A percentile compares a stretch with the other conserved stretches of the same genome.
These are phyloP conservation scores for Masticophis lateralis DNA, from an alignment of 2,797 vertebrate genomes.

Conservation along the genomic window DNA sequence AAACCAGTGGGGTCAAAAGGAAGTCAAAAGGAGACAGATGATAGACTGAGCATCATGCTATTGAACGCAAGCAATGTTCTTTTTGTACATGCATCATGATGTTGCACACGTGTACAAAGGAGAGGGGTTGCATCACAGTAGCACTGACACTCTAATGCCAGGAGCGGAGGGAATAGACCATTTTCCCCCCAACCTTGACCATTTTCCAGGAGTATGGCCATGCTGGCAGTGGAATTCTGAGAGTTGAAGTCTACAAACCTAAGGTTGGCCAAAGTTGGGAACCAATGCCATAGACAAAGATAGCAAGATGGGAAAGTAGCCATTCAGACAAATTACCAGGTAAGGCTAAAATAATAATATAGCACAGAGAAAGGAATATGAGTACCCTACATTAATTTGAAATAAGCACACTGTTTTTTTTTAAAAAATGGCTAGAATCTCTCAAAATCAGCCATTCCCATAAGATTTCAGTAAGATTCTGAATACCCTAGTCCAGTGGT, in stretches of 20 bases:
- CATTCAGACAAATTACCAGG: background rate
- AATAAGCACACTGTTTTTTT: background rate
- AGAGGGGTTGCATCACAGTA: too few relatives aligned
- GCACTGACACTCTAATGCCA: too few relatives aligned
- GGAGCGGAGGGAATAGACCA: background rate
- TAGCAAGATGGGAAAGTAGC: background rate
- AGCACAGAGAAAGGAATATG: background rate
- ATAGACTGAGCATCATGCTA: too few relatives aligned
- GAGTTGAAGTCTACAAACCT: too few relatives aligned
- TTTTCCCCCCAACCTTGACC: background rate
- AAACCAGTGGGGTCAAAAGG: too few relatives aligned
- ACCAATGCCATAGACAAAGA: background rate
- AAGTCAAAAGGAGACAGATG: too few relatives aligned
- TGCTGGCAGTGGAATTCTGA: too few relatives aligned
- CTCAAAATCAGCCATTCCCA: background rate
- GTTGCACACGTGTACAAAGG: too few relatives aligned
- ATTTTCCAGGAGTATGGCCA: background rate
- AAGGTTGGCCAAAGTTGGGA: background rate
- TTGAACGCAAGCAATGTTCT: too few relatives aligned
- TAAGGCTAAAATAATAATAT: background rate
- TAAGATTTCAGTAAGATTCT: background rate
- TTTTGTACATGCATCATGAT: too few relatives aligned
- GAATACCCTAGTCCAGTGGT: too few relatives aligned
- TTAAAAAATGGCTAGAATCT: background rate
- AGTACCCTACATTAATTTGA: background rate